These are phyloP conservation scores for Kradibia gibbosae DNA, from an alignment of 1,140 invertebrate species.

Conservation along the genomic window DNA sequence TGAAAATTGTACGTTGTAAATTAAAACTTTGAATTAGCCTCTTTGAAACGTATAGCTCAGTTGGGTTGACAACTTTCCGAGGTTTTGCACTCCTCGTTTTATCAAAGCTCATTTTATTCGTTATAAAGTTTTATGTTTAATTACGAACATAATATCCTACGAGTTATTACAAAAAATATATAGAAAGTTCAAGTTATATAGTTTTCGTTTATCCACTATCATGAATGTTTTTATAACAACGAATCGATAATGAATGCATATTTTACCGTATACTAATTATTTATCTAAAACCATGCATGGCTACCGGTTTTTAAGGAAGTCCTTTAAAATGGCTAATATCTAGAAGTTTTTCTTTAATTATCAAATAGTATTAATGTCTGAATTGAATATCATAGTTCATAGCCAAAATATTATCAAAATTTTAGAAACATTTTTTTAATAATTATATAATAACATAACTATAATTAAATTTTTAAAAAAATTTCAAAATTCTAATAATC, in stretches of 20 bases:
- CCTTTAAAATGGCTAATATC: background rate
- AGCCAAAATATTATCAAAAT: no score
- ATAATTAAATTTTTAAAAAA: no score
- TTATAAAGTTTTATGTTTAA: background rate
- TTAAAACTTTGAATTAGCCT: background rate
- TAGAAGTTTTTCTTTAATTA: background rate
- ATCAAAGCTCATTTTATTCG: background rate
- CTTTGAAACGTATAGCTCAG: background rate
- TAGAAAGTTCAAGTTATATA: background rate
- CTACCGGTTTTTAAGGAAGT: background rate
- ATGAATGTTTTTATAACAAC: background rate
- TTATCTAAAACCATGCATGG: background rate
- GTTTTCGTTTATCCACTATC: background rate
- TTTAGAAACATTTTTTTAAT: no score
- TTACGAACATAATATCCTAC: background rate
- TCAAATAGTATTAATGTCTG: background rate
- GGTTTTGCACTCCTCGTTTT: background rate
- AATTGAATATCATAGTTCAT: background rate
- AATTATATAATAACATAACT: no score
- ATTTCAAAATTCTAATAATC: no score
- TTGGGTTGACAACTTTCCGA: background rate
- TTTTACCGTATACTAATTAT: background rate
- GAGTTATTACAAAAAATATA: background rate
- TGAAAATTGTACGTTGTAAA: background rate
- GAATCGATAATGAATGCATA: background rate